Percentiles rank a stretch among this genome's conserved stretches.
These are phyloP conservation scores for Melinaea menophilus DNA, from an alignment of 2,888 invertebrate genomes.

Conservation along the genomic window DNA sequence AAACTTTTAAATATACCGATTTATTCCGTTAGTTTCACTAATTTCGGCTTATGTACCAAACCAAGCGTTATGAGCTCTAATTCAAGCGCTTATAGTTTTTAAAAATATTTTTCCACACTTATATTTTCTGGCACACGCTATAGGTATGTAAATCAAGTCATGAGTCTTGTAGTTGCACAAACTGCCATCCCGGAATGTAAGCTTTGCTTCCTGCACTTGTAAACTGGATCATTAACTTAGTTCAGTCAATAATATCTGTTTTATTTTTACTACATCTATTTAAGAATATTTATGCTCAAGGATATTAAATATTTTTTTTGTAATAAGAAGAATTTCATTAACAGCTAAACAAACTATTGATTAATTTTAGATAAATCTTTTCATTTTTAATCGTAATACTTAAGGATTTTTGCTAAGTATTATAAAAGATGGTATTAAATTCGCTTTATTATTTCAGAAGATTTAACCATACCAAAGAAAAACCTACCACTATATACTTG, in stretches of 20 bases:
- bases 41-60: too few relatives aligned
- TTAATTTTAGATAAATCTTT: too few relatives aligned
- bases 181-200: conserved; percentile 19
- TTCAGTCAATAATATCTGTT: background rate
- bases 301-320: too few relatives aligned
- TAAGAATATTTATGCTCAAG: too few relatives aligned
- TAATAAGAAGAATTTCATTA: too few relatives aligned
- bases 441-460: too few relatives aligned
- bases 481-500: background rate
- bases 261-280: background rate
- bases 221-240: conserved; percentile 1
- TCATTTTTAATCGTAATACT: too few relatives aligned
- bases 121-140: conserved; percentile 31
- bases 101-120: conserved; percentile 20
- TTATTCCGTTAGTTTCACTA: too few relatives aligned
- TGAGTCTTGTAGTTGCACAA: conserved; percentile 29
- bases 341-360: too few relatives aligned
- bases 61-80: conserved; percentile 20
- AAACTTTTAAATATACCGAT: background rate
- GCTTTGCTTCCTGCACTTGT: conserved; percentile 13
- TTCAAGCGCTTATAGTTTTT: conserved; percentile 20
- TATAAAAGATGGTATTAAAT: too few relatives aligned
- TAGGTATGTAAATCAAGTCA: conserved; percentile 33
- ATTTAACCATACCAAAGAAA: too few relatives aligned
- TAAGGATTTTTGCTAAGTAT: too few relatives aligned